These are phyloP conservation scores for Neoseiulus cucumeris DNA, from an alignment of 1,140 invertebrate genomes.

Conservation along the genomic window DNA sequence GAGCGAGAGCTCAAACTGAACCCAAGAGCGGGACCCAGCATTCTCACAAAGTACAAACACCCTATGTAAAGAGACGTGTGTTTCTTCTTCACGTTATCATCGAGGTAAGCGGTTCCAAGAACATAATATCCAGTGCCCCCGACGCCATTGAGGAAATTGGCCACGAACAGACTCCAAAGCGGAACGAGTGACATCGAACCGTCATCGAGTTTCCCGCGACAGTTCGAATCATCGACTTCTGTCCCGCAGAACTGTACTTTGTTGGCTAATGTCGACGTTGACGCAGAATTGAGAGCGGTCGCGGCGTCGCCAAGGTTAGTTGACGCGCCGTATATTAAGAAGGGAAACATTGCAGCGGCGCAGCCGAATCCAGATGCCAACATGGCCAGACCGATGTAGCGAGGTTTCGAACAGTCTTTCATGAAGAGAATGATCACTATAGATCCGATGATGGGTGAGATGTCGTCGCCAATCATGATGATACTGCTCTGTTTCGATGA, in stretches of 20 bases:
- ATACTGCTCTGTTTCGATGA: conserved; percentile 47
- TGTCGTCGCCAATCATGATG: conserved; percentile 22
- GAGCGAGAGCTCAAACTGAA: conserved; percentile 19
- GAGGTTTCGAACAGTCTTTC: conserved; percentile 1
- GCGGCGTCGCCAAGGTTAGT: not conserved
- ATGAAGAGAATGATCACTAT: conserved; percentile 15
- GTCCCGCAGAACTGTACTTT: conserved; percentile 14
- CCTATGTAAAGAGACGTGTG: conserved; percentile 17
- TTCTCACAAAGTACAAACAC: conserved; percentile 17
- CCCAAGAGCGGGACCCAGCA: conserved; percentile 20
- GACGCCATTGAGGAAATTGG: conserved; percentile 17
- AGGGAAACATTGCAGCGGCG: not conserved
- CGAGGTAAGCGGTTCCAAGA: conserved; percentile 11
- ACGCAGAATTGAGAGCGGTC: not conserved
- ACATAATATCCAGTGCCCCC: not conserved
- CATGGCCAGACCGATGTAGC: not conserved
- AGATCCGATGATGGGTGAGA: conserved; percentile 12
- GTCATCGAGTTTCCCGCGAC: conserved; percentile 13
- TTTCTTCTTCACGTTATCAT: conserved; percentile 13
- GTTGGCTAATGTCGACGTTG: not conserved
- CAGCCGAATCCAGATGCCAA: conserved; percentile 1
- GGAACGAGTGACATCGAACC: conserved; percentile 12
- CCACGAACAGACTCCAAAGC: conserved; percentile 14
- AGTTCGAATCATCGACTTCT: conserved; percentile 12
- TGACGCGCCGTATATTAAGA: not conserved